phyloP scores from a whole-genome alignment of 2,113 vertebrate species.

The Catagonus wagneri region DNA sequence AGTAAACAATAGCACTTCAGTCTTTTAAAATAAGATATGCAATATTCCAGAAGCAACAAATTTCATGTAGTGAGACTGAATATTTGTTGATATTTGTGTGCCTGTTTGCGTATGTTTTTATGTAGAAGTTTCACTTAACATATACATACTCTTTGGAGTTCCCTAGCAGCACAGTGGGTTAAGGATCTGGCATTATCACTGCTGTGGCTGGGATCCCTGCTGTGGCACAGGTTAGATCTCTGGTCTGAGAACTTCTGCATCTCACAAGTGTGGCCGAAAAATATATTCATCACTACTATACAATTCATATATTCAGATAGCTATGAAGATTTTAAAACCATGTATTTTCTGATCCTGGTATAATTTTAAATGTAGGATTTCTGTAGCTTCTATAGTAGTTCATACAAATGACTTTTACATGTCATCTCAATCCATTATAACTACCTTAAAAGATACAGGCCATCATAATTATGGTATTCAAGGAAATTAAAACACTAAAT shows the following conservation, averaged over 20 bases:
- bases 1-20: not conserved
- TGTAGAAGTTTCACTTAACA: not conserved
- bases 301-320: not conserved
- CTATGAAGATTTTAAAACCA: not conserved
- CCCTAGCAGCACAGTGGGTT: too few relatives aligned
- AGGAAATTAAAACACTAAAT: not conserved
- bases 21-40: not conserved
- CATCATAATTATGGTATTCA: not conserved
- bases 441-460: not conserved
- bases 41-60: not conserved
- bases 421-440: not conserved
- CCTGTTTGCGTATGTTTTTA: not conserved
- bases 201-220: too few relatives aligned
- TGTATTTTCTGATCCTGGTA: not conserved
- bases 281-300: not conserved
- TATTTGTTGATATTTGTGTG: not conserved
- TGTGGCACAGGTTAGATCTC: too few relatives aligned
- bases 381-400: not conserved
- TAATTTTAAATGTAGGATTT: not conserved
- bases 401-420: not conserved
- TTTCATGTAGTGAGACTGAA: not conserved
- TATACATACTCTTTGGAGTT: rapidly evolving
- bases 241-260: too few relatives aligned
- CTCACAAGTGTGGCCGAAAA: too few relatives aligned
- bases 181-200: too few relatives aligned